Percentiles rank a stretch among this genome's conserved stretches.
These are phyloP conservation scores for Cassiopea xamachana DNA, from an alignment of 30 jellyfish, hydroid and myxozoan genomes.

Conservation along the genomic window DNA sequence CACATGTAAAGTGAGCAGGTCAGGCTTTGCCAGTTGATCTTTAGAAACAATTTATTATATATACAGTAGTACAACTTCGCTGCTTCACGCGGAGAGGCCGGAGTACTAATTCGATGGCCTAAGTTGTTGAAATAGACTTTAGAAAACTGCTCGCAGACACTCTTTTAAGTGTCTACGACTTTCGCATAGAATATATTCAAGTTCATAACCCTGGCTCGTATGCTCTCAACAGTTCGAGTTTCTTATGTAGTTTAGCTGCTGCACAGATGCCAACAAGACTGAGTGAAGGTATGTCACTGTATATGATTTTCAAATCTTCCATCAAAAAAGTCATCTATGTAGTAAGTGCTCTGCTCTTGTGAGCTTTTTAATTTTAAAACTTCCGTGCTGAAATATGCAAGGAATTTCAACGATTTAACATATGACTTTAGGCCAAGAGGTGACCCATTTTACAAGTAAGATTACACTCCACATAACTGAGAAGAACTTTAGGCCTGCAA, in stretches of 20 bases:
- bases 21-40: constrained; percentile 60
- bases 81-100: not conserved
- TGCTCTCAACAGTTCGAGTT: not conserved
- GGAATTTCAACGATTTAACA: not conserved
- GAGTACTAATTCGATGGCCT: constrained; percentile 5
- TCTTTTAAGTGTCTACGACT: not conserved
- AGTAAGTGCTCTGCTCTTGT: not conserved
- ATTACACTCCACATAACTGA: no score
- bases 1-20: constrained; percentile 71
- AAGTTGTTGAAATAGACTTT: not conserved
- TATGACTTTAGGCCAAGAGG: not conserved
- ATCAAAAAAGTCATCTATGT: constrained; percentile 2
- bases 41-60: constrained; percentile 36
- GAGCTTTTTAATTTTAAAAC: not conserved
- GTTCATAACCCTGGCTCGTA: constrained; percentile 2
- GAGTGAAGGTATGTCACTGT: constrained; percentile 43
- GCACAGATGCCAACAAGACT: constrained; percentile 63
- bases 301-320: not conserved
- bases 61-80: constrained; percentile 36
- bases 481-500: no score
- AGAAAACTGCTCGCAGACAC: not conserved
- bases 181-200: not conserved
- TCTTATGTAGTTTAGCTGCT: not conserved
- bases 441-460: no score
- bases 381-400: constrained; percentile 1